phyloP scores from a whole-genome alignment of 2,888 invertebrate genomes.

The Ariolimax columbianus region DNA sequence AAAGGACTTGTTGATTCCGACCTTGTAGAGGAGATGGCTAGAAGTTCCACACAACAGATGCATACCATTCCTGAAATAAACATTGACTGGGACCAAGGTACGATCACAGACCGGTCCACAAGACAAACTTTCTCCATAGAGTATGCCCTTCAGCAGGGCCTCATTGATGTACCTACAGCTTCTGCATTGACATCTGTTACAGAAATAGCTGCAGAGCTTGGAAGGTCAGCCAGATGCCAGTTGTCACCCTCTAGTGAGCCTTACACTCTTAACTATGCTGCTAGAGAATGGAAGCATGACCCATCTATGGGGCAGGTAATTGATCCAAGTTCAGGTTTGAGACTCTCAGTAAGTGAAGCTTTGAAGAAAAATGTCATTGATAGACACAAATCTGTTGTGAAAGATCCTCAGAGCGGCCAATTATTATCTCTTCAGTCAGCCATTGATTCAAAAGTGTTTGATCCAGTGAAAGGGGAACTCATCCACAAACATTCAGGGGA shows the following conservation, averaged over 20 bases:
- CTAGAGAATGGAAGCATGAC: slow-evolving; percentile 54
- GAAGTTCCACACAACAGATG: slow-evolving; percentile 55
- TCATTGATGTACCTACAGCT: slow-evolving; percentile 68
- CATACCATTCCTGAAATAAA: slow-evolving; percentile 62
- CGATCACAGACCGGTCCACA: slow-evolving; percentile 80
- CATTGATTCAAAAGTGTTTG: slow-evolving; percentile 91
- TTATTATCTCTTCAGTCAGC: slow-evolving; percentile 92
- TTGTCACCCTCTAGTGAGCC: slow-evolving; percentile 29
- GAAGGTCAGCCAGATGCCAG: neutral
- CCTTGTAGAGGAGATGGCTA: slow-evolving; percentile 82
- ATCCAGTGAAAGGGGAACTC: slow-evolving; percentile 89
- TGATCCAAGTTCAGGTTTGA: slow-evolving; percentile 64
- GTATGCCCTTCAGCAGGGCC: slow-evolving; percentile 82
- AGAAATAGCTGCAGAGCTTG: slow-evolving; percentile 14
- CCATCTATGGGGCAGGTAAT: slow-evolving; percentile 57
- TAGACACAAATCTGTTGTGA: slow-evolving; percentile 62
- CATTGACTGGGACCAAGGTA: slow-evolving; percentile 87
- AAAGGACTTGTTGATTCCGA: slow-evolving; percentile 83
- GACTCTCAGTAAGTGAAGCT: slow-evolving; percentile 80
- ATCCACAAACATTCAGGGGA: slow-evolving; percentile 83
- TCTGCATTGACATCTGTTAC: slow-evolving; percentile 59
- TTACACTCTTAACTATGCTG: slow-evolving; percentile 57
- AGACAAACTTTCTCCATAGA: slow-evolving; percentile 89
- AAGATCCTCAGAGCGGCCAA: slow-evolving; percentile 83
- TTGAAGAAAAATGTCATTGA: slow-evolving; percentile 80